Evolutionary conservation across 2,113 vertebrate species (phyloP).

Genomic region (Sakesphorus luctuosus): DNA sequence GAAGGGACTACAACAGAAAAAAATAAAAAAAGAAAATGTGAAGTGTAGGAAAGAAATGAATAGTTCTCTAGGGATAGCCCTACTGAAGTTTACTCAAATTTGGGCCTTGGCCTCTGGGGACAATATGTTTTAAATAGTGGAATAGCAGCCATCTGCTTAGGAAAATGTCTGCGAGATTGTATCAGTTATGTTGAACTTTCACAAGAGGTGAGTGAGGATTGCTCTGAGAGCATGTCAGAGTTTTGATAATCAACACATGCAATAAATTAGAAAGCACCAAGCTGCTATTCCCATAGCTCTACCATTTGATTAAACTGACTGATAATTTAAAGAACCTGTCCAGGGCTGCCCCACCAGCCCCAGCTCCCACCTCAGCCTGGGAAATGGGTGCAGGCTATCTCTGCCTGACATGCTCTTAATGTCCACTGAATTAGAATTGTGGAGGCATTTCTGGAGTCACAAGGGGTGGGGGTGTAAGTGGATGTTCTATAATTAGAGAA

Average conservation of each 20-base stretch:
- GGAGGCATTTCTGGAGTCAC: too few species aligned
- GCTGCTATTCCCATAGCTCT: not conserved
- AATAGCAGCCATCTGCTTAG: constrained; percentile 34
- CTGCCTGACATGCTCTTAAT: too few species aligned
- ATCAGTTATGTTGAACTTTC: constrained; percentile 28
- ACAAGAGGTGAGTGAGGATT: constrained; percentile 3
- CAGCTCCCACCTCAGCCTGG: too few species aligned
- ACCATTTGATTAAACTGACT: not conserved
- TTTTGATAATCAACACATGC: constrained; percentile 9
- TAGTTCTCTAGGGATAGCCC: not conserved
- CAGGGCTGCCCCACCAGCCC: too few species aligned
- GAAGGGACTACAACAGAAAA: not conserved
- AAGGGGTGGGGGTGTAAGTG: too few species aligned
- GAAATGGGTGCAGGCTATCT: too few species aligned
- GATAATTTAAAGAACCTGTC: not conserved
- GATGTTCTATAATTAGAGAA: too few species aligned
- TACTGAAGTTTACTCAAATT: not conserved
- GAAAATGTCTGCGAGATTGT: not conserved
- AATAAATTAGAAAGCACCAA: constrained; percentile 22
- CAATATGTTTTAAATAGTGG: not conserved
- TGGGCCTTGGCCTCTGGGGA: not conserved
- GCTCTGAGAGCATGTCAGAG: not conserved
- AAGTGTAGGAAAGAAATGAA: not conserved
- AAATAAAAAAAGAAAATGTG: not conserved
- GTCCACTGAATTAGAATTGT: too few species aligned